Evolutionary conservation across 2,888 invertebrate species (phyloP).

Genomic region (Isoperla grammatica): DNA sequence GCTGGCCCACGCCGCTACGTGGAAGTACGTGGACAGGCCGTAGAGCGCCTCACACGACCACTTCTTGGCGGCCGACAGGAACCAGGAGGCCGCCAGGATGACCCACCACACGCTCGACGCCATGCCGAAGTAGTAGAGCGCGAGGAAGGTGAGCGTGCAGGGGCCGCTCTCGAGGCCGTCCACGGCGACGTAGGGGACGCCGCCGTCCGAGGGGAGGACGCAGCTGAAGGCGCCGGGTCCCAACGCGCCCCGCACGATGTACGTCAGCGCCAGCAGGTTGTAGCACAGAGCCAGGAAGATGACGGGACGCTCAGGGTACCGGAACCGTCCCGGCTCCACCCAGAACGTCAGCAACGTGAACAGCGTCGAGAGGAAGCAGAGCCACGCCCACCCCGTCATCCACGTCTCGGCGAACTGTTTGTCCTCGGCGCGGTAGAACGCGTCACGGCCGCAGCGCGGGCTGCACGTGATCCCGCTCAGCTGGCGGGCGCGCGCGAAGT

Average conservation of each 20-base stretch:
- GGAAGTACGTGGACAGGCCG: slow-evolving; percentile 77
- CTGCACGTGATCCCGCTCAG: slow-evolving; percentile 47
- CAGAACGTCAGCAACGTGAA: slow-evolving; percentile 83
- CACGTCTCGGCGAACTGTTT: slow-evolving; percentile 66
- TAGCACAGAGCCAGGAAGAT: slow-evolving; percentile 87
- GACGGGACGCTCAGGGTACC: slow-evolving; percentile 89
- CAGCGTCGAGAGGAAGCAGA: slow-evolving; percentile 73
- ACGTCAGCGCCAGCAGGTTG: slow-evolving; percentile 69
- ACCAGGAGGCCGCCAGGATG: slow-evolving; percentile 83
- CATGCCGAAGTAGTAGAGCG: slow-evolving; percentile 71
- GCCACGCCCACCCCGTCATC: slow-evolving; percentile 70
- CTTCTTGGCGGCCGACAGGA: slow-evolving; percentile 82
- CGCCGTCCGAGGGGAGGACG: slow-evolving; percentile 42
- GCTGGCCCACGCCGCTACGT: slow-evolving; percentile 82
- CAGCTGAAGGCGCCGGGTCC: slow-evolving; percentile 45
- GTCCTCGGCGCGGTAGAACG: slow-evolving; percentile 59
- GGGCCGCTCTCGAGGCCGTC: slow-evolving; percentile 51
- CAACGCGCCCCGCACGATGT: slow-evolving; percentile 61
- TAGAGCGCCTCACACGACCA: slow-evolving; percentile 92
- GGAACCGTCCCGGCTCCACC: slow-evolving; percentile 86
- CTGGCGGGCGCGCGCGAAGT: slow-evolving; percentile 52
- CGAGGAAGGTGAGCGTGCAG: slow-evolving; percentile 65
- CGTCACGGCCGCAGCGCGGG: slow-evolving; percentile 60
- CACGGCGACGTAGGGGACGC: slow-evolving; percentile 46
- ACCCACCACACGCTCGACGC: slow-evolving; percentile 72